A percentile compares a stretch with the other conserved stretches of the same genome.
phyloP scores from a whole-genome alignment of 92 coral and sea anemone species.

The Paragorgia papillata region DNA sequence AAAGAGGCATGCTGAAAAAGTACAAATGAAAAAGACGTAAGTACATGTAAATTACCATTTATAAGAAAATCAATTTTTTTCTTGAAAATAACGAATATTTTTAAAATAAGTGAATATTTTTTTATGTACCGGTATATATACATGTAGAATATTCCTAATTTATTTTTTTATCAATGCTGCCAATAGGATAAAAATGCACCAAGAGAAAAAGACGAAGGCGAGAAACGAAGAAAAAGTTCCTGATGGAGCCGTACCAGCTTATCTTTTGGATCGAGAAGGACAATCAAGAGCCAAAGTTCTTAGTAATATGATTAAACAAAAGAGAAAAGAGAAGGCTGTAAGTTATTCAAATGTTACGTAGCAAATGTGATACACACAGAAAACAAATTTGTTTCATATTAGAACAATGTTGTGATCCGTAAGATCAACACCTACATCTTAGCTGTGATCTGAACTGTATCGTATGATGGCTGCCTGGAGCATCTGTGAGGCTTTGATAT shows the following conservation, averaged over 20 bases:
- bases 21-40: conserved; percentile 99
- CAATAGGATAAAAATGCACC: conserved; percentile 81
- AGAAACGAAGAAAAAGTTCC: conserved; percentile 89
- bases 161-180: too few species aligned
- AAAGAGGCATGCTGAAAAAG: conserved; percentile 97
- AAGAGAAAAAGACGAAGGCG: conserved; percentile 87
- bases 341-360: conserved; percentile 24
- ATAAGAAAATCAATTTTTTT: neutral
- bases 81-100: neutral
- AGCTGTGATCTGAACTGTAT: too few species aligned
- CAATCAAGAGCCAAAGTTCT: conserved; percentile 97
- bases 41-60: conserved; percentile 25
- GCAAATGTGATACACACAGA: neutral
- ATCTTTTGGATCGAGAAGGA: conserved; percentile 95
- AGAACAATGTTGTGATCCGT: too few species aligned
- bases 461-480: too few species aligned
- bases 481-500: too few species aligned
- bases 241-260: conserved; percentile 97
- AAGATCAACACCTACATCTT: too few species aligned
- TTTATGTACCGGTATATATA: neutral
- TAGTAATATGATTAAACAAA: conserved; percentile 98
- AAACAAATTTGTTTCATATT: too few species aligned
- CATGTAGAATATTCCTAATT: neutral
- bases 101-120: neutral
- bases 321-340: conserved; percentile 98